A percentile compares a stretch with the other conserved stretches of the same genome.
phyloP scores from a whole-genome alignment of 2,113 vertebrate species.

The Oreotragus oreotragus region DNA sequence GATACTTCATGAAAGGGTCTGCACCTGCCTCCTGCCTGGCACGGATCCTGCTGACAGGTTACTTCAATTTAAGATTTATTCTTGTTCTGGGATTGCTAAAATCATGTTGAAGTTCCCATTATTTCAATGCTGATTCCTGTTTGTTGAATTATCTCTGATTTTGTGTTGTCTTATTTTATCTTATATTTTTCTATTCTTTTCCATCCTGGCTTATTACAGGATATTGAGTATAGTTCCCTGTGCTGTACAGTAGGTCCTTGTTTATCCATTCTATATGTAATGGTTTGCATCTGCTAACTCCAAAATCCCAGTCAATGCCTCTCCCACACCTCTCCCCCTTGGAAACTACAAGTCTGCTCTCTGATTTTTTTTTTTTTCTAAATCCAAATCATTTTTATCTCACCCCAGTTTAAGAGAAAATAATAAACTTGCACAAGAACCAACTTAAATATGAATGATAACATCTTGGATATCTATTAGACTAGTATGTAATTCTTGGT shows the following conservation, averaged over 20 bases:
- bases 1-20: accelerated
- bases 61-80: not conserved
- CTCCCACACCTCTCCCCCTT: not conserved
- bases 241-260: not conserved
- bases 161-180: not conserved
- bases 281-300: not conserved
- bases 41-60: not conserved
- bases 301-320: not conserved
- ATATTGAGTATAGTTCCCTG: not conserved
- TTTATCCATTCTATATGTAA: not conserved
- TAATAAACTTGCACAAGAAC: not conserved
- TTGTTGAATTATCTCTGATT: not conserved
- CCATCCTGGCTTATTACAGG: not conserved
- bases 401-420: not conserved
- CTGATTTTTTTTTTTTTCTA: not conserved
- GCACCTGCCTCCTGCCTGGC: not conserved
- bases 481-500: not conserved
- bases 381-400: not conserved
- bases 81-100: not conserved
- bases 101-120: not conserved
- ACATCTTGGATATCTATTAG: too few relatives aligned
- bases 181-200: not conserved
- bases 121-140: not conserved
- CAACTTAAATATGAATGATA: not conserved
- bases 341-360: not conserved